Evolutionary conservation across 2,113 vertebrate genomes (phyloP).

Genomic region (Pipa parva): DNA sequence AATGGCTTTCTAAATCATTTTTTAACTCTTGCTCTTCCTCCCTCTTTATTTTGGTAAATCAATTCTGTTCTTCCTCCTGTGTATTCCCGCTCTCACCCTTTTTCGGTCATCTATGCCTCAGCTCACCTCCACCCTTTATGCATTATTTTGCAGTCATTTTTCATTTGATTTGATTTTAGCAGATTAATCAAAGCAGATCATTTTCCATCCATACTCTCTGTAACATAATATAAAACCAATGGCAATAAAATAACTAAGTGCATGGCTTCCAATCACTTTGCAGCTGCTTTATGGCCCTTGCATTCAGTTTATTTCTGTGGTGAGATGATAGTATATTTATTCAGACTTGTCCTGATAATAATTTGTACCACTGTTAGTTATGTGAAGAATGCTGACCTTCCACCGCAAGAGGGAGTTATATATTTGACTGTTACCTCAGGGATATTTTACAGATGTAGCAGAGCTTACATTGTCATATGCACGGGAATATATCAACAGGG

Average conservation of each 20-base stretch:
- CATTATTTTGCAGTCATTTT: constrained; percentile 46
- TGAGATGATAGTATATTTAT: background rate
- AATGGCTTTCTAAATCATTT: constrained; percentile 25
- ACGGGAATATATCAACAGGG: too few species aligned
- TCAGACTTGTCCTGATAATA: background rate
- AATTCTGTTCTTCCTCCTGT: constrained; percentile 56
- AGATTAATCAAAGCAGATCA: background rate
- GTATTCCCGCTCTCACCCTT: constrained; percentile 64
- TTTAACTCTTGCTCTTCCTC: constrained; percentile 38
- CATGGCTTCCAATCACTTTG: constrained; percentile 14
- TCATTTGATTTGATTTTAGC: too few species aligned
- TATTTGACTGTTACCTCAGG: too few species aligned
- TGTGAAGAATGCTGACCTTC: too few species aligned
- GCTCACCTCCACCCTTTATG: constrained; percentile 58
- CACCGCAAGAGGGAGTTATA: too few species aligned
- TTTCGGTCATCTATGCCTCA: constrained; percentile 66
- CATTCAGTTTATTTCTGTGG: background rate
- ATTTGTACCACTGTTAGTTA: too few species aligned
- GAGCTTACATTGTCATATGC: too few species aligned
- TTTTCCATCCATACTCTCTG: background rate
- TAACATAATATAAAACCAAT: constrained; percentile 15
- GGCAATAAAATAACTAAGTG: constrained; percentile 6
- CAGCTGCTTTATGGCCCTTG: constrained; percentile 13
- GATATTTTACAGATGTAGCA: too few species aligned
- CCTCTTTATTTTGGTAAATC: constrained; percentile 49